phyloP scores from a whole-genome alignment of 1,140 invertebrate species.

The Sogatella furcifera region DNA sequence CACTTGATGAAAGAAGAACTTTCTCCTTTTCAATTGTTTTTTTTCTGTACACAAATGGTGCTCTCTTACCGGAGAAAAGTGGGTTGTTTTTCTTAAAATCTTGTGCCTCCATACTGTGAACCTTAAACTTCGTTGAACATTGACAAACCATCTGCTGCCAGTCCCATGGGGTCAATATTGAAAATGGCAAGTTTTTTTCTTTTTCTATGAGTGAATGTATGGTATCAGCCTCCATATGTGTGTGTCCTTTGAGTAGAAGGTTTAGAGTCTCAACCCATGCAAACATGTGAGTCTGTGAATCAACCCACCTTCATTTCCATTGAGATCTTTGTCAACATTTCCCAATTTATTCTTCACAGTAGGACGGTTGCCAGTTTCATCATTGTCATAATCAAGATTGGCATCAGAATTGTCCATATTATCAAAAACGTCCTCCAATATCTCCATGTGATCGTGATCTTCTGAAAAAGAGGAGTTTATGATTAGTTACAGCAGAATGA shows the following conservation, averaged over 20 bases:
- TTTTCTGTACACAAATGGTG: constrained; percentile 4
- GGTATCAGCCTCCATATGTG: constrained; percentile 30
- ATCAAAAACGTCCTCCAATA: no score
- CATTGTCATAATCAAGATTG: no score
- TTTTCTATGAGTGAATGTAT: constrained; percentile 20
- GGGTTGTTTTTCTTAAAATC: constrained; percentile 4
- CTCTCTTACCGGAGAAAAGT: background rate
- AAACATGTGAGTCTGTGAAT: no score
- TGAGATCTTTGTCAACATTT: no score
- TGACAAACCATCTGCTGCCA: constrained; percentile 12
- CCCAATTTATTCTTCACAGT: no score
- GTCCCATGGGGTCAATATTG: constrained; percentile 8
- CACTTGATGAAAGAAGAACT: constrained; percentile 4
- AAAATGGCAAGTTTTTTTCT: constrained; percentile 5
- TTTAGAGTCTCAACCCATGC: constrained; percentile 28
- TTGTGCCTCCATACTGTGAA: constrained; percentile 8
- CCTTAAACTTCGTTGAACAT: constrained; percentile 4
- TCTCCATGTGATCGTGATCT: no score
- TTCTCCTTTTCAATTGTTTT: constrained; percentile 7
- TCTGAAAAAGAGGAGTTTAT: no score
- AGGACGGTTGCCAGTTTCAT: no score
- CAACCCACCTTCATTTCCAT: no score
- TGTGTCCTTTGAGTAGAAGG: constrained; percentile 29
- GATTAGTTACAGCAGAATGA: no score
- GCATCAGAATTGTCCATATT: no score